Evolutionary conservation across 2,888 invertebrate species (phyloP).

Genomic region (Amblyteles armatorius): DNA sequence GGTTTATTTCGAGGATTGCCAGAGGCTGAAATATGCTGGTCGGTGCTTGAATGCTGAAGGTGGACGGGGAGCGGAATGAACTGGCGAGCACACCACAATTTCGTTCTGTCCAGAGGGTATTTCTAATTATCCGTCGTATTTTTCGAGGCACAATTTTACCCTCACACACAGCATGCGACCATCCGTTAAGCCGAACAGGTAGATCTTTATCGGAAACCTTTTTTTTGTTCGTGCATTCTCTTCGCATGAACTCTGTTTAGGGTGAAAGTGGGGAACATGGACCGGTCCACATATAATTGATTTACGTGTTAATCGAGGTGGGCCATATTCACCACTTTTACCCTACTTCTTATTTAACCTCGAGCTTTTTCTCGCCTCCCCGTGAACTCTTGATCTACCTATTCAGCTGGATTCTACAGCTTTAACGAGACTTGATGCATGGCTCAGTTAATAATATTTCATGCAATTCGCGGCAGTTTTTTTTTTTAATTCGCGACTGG

Average conservation of each 20-base stretch:
- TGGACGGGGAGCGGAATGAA: neutral
- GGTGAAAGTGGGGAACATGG: too few species aligned
- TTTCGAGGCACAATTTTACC: constrained; percentile 52
- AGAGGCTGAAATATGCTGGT: constrained; percentile 53
- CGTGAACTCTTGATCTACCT: constrained; percentile 12
- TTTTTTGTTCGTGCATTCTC: neutral
- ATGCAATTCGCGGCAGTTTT: neutral
- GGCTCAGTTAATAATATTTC: neutral
- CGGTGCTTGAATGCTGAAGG: constrained; percentile 31
- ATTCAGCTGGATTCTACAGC: constrained; percentile 9
- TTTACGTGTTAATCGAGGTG: too few species aligned
- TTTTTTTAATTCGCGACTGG: neutral
- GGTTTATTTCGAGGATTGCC: constrained; percentile 52
- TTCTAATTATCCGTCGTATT: constrained; percentile 73
- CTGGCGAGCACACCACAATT: constrained; percentile 35
- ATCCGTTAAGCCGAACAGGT: constrained; percentile 5
- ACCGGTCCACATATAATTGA: too few species aligned
- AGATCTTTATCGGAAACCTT: neutral
- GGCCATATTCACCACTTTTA: too few species aligned
- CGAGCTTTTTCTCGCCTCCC: neutral
- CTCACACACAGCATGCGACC: constrained; percentile 12
- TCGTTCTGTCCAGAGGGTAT: constrained; percentile 63
- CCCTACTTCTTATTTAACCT: constrained; percentile 1
- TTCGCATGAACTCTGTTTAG: constrained; percentile 40
- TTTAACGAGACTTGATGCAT: neutral